Conservation (phyloP, 2,797 vertebrate genomes). For the Tragelaphus oryx region DNA sequence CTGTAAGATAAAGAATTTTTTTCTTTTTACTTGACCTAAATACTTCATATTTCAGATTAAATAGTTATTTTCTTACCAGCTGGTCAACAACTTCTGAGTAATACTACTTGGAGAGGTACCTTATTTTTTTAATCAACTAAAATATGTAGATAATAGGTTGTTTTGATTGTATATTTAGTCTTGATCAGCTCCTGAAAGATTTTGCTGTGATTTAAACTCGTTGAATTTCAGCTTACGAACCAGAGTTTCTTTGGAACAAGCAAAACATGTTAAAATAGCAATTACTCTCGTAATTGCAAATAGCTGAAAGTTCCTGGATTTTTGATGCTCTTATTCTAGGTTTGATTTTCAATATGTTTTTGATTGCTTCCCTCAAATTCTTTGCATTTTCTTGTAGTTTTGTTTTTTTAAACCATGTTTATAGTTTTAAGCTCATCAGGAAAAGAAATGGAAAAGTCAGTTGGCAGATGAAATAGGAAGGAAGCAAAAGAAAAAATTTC, state of each 20-base stretch:
- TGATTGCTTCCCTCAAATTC: slow-evolving; percentile 79
- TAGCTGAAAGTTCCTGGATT: slow-evolving; percentile 79
- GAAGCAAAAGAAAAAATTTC: slow-evolving; percentile 38
- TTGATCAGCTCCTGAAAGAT: slow-evolving; percentile 77
- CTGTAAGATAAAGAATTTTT: not conserved
- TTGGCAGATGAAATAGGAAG: slow-evolving; percentile 9
- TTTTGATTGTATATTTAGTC: slow-evolving; percentile 82
- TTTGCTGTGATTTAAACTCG: slow-evolving; percentile 80
- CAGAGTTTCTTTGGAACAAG: slow-evolving; percentile 77
- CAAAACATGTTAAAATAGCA: slow-evolving; percentile 84
- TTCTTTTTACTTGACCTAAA: slow-evolving; percentile 39
- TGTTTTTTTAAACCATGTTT: slow-evolving; percentile 51
- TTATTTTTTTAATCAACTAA: slow-evolving; percentile 78
- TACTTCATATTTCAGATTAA: slow-evolving; percentile 37
- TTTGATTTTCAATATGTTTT: slow-evolving; percentile 81
- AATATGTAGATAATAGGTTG: slow-evolving; percentile 81
- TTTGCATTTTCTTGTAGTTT: slow-evolving; percentile 67
- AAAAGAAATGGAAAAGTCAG: slow-evolving; percentile 24
- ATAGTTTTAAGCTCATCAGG: slow-evolving; percentile 55
- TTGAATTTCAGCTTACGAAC: slow-evolving; percentile 79
- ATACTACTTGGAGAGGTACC: slow-evolving; percentile 57
- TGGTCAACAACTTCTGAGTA: slow-evolving; percentile 41
- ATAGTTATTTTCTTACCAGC: slow-evolving; percentile 52
- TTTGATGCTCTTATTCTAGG: slow-evolving; percentile 79
- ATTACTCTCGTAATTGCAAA: slow-evolving; percentile 81